Base-by-base conservation (phyloP, 1,140 invertebrate species). In the Latrodectus geometricus region DNA sequence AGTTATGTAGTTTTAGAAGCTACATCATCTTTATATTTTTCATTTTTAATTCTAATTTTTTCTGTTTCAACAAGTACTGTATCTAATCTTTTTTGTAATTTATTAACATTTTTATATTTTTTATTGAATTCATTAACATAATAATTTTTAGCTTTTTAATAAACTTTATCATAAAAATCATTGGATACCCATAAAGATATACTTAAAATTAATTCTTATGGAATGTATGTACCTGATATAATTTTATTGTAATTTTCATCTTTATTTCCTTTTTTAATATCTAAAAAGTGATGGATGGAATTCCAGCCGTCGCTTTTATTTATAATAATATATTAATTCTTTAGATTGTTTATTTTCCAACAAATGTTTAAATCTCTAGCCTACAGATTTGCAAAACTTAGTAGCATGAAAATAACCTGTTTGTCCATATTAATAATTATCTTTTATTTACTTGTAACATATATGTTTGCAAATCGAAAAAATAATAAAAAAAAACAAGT, bases 401-500 rank as follows among this genome's bases (percentile, higher is more conserved):
- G n/a, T n/a, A n/a, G n/a, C n/a, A n/a, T n/a, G n/a, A n/a, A n/a
- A n/a, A n/a, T n/a, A n/a, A n/a, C n/a, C n/a, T n/a, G n/a, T n/a
- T n/a, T n/a, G n/a, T n/a, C n/a, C 68, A 70, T 70, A 70, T 11
- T 2, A 70, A 70, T 70, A 70, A 70, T 70, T 70, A 70, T 70
- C 15, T 70, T 70, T 70, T 4, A 70, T 70, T 21, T 70, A n/a
- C n/a, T n/a, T n/a, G n/a, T n/a, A n/a, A n/a, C n/a, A n/a, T n/a
- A n/a, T n/a, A n/a, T n/a, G n/a, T n/a, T n/a, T n/a, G n/a, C n/a
- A n/a, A n/a, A n/a, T n/a, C n/a, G n/a, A n/a, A n/a, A n/a, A n/a
- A n/a, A n/a, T n/a, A n/a, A n/a, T n/a, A n/a, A n/a, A n/a, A n/a
- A n/a, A n/a, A n/a, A n/a, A n/a, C n/a, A n/a, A n/a, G n/a, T n/a